Evolutionary conservation across 2,113 vertebrate genomes (phyloP).

Genomic region (Rhizomys pruinosus): DNA sequence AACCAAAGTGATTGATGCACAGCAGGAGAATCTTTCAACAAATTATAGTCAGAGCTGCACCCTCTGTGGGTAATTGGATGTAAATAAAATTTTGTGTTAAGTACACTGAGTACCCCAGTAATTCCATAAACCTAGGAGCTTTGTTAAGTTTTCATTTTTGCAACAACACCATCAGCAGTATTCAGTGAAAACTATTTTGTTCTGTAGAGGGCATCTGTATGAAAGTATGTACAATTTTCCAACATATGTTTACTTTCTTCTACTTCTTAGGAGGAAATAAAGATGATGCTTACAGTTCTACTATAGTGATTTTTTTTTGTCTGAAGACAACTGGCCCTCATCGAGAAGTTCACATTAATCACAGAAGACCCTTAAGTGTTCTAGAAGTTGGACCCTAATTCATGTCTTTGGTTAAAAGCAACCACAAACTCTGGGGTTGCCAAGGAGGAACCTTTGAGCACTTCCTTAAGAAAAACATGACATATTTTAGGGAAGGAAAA

Average conservation of each 20-base stretch:
- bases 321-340: too few species aligned
- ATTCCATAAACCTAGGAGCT: not conserved
- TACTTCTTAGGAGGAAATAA: not conserved
- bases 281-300: not conserved
- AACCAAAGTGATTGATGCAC: not conserved
- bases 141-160: not conserved
- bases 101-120: fast-evolving
- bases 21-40: not conserved
- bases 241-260: not conserved
- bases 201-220: too few species aligned
- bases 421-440: too few species aligned
- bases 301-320: not conserved
- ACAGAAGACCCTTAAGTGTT: fast-evolving
- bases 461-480: too few species aligned
- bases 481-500: too few species aligned
- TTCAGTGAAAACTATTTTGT: not conserved
- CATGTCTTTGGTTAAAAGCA: too few species aligned
- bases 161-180: fast-evolving
- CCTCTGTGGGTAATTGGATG: not conserved
- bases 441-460: too few species aligned
- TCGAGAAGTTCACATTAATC: not conserved
- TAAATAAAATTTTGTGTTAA: not conserved
- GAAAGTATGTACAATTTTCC: too few species aligned
- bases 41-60: not conserved
- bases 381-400: too few species aligned